These are phyloP conservation scores for Amphipoea lucens DNA, from an alignment of 2,888 invertebrate genomes.

Conservation along the genomic window DNA sequence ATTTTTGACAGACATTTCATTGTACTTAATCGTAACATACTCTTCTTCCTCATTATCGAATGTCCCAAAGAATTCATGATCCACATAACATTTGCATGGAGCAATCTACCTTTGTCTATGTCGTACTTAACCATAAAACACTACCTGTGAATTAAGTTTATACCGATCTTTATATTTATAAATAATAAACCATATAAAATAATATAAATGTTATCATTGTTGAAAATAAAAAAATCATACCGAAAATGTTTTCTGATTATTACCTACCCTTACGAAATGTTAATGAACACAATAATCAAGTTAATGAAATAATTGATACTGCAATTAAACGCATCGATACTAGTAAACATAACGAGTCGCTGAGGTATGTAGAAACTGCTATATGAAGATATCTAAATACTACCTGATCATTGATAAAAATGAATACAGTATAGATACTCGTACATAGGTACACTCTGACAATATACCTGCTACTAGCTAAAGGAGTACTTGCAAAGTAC, in stretches of 20 bases:
- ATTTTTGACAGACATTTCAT: not conserved
- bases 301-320: conserved; percentile 34
- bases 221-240: conserved; percentile 79
- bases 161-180: conserved; percentile 70
- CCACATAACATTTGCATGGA: conserved; percentile 49
- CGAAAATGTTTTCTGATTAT: conserved; percentile 62
- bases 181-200: conserved; percentile 63
- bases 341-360: too few relatives aligned
- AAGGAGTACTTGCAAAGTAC: not conserved
- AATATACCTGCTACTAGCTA: not conserved
- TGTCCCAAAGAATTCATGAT: conserved; percentile 31
- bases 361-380: not conserved
- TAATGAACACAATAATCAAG: not conserved
- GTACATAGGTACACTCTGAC: conserved; percentile 29
- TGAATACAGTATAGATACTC: not conserved
- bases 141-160: conserved; percentile 60
- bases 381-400: not conserved
- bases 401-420: not conserved
- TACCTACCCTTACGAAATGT: conserved; percentile 38
- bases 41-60: conserved; percentile 8
- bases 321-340: not conserved
- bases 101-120: conserved; percentile 27
- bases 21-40: not conserved
- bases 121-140: conserved; percentile 61
- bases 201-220: conserved; percentile 80